A percentile compares a stretch with the other conserved stretches of the same genome.
Evolutionary conservation across 2,113 vertebrate species (phyloP).

Genomic region (Halichoerus grypus): DNA sequence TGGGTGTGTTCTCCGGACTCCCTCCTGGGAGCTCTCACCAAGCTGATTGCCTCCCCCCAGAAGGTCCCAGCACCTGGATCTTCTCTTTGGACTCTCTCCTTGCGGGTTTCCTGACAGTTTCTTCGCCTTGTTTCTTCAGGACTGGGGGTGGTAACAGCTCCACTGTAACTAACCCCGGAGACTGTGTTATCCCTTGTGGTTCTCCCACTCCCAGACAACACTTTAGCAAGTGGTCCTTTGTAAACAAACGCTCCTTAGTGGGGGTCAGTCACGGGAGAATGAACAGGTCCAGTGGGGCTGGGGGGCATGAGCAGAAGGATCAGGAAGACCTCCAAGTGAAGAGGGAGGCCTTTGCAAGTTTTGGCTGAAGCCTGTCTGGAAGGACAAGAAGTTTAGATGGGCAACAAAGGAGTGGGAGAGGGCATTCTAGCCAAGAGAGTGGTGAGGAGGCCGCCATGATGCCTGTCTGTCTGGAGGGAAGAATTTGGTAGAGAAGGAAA

Average conservation of each 20-base stretch:
- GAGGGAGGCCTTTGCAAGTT: not conserved
- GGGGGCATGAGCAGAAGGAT: not conserved
- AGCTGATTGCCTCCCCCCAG: fast-evolving
- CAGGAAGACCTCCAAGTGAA: not conserved
- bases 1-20: not conserved
- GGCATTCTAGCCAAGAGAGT: not conserved
- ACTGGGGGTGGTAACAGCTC: not conserved
- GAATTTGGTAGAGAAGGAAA: not conserved
- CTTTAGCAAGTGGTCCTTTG: not conserved
- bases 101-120: not conserved
- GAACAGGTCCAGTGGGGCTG: not conserved
- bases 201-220: not conserved
- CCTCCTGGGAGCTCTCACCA: not conserved
- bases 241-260: not conserved
- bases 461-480: not conserved
- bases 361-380: not conserved
- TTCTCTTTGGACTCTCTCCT: not conserved
- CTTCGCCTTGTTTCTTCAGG: not conserved
- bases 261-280: not conserved
- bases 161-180: not conserved
- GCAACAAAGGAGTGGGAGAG: not conserved
- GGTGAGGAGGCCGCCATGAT: not conserved
- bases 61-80: not conserved
- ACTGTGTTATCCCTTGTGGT: not conserved
- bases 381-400: not conserved